These are phyloP conservation scores for Corythornis madagascariensis DNA, from an alignment of 2,113 vertebrate genomes.

Conservation along the genomic window DNA sequence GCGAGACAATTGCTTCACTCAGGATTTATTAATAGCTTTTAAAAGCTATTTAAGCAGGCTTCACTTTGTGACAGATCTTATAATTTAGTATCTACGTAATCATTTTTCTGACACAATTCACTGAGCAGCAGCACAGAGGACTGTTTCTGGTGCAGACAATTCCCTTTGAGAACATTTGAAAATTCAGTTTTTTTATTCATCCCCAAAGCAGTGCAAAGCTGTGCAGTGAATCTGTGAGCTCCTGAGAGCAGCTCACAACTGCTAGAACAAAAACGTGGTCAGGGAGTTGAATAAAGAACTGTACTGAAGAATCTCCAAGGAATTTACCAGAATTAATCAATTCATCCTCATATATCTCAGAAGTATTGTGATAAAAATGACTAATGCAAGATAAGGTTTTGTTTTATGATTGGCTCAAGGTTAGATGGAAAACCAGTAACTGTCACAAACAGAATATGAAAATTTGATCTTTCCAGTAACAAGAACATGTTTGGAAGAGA, in stretches of 20 bases:
- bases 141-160: neutral
- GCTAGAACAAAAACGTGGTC: neutral
- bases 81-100: neutral
- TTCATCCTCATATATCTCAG: neutral
- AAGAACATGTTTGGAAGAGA: neutral
- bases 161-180: neutral
- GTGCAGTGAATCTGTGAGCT: neutral
- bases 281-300: neutral
- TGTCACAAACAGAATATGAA: neutral
- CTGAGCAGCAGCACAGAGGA: neutral
- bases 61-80: constrained; percentile 15
- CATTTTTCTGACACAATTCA: neutral
- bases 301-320: neutral
- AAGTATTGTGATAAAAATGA: neutral
- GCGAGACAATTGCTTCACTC: neutral
- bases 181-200: neutral
- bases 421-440: neutral
- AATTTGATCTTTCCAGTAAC: neutral
- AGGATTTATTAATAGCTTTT: neutral
- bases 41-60: neutral
- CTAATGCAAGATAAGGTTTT: neutral
- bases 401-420: neutral
- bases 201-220: neutral
- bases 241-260: neutral
- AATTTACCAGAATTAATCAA: neutral